These are phyloP conservation scores for Microplitis mediator DNA, from an alignment of 1,140 invertebrate species.

Conservation along the genomic window DNA sequence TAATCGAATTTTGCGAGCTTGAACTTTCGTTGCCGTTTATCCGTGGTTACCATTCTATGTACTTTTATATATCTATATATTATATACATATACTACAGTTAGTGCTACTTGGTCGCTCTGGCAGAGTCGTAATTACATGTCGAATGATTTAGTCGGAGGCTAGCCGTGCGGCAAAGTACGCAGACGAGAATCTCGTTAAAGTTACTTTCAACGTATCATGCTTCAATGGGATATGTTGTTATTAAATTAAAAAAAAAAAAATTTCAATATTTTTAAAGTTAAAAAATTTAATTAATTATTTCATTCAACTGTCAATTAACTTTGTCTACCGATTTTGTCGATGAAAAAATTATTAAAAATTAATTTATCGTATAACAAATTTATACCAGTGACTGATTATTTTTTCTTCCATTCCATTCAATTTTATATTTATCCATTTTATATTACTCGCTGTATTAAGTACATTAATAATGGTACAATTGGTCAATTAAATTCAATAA, in stretches of 20 bases:
- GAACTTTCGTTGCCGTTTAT: neutral
- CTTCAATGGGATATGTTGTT: neutral
- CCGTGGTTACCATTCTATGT: neutral
- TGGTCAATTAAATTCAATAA: too few species aligned
- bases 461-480: too few species aligned
- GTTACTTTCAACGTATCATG: neutral
- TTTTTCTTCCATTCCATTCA: too few species aligned
- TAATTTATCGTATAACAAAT: neutral
- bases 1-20: constrained; percentile 5
- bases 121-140: constrained; percentile 10
- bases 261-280: neutral
- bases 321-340: neutral
- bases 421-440: too few species aligned
- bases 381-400: too few species aligned
- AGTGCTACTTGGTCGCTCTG: neutral
- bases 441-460: too few species aligned
- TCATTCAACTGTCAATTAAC: too few species aligned
- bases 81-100: neutral
- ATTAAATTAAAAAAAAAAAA: neutral
- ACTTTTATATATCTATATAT: neutral
- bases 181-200: constrained; percentile 2
- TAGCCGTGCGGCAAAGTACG: neutral
- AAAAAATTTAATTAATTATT: neutral
- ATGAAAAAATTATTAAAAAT: neutral
- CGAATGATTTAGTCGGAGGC: constrained; percentile 1